Evolutionary conservation across 2,888 invertebrate species (phyloP).

Genomic region (Limnephilus lunatus): DNA sequence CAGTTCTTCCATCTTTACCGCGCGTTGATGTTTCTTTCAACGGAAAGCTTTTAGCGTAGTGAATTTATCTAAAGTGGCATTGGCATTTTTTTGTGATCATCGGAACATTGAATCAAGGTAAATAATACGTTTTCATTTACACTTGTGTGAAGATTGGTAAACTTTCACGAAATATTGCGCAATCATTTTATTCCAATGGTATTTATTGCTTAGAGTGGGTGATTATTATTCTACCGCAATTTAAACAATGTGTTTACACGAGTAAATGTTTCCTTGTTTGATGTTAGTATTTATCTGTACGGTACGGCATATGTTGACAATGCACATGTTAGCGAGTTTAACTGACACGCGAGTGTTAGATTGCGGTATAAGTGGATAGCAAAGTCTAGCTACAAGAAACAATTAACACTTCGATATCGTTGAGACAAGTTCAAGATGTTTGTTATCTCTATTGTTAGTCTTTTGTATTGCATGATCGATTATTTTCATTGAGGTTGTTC

Average conservation of each 20-base stretch:
- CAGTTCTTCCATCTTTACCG: background rate
- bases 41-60: background rate
- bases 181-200: background rate
- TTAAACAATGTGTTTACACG: background rate
- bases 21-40: slow-evolving; percentile 13
- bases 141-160: background rate
- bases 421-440: background rate
- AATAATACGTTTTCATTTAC: background rate
- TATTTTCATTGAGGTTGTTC: background rate
- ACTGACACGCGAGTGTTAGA: background rate
- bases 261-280: background rate
- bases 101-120: background rate
- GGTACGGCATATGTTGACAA: background rate
- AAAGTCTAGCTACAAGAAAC: background rate
- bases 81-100: background rate
- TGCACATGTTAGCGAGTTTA: background rate
- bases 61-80: background rate
- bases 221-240: background rate
- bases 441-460: background rate
- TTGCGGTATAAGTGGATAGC: background rate
- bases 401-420: background rate
- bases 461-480: background rate
- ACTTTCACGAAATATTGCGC: background rate
- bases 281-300: background rate
- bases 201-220: too few species aligned